Percentiles rank a stretch among this genome's conserved stretches.
These are phyloP conservation scores for Entomobrya proxima DNA, from an alignment of 2,888 invertebrate species.

Conservation along the genomic window DNA sequence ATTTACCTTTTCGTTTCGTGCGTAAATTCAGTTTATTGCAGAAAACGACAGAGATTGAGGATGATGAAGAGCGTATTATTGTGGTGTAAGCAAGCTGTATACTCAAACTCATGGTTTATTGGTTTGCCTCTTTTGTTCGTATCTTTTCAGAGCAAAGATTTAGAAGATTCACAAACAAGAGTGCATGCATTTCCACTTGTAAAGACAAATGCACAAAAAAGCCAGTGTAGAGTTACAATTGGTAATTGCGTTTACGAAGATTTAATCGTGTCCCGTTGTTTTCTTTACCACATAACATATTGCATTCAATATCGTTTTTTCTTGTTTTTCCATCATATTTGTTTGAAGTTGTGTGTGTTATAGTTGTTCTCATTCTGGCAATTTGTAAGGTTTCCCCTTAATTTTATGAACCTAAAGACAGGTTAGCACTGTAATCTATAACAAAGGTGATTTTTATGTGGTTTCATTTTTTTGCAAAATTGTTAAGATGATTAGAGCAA, in stretches of 20 bases:
- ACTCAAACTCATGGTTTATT: background rate
- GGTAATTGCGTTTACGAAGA: background rate
- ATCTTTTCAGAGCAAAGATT: no score
- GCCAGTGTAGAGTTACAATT: background rate
- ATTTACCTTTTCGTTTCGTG: constrained; percentile 20
- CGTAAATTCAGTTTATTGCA: constrained; percentile 22
- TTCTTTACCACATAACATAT: constrained; percentile 1
- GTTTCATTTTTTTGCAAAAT: constrained; percentile 1
- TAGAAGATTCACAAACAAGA: background rate
- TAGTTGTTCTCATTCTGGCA: constrained; percentile 17
- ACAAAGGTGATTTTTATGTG: constrained; percentile 10
- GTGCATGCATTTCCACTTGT: background rate
- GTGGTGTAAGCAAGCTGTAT: background rate
- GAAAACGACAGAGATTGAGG: constrained; percentile 22
- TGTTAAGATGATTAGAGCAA: background rate
- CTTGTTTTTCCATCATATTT: background rate
- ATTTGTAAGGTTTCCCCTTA: background rate
- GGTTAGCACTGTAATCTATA: background rate
- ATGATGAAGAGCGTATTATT: background rate
- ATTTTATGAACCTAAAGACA: background rate
- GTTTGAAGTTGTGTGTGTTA: background rate
- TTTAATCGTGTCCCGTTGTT: constrained; percentile 48
- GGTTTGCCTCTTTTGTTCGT: background rate
- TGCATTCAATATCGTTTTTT: no score
- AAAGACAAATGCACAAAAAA: background rate